Base-by-base conservation (phyloP, 2,888 invertebrate genomes). In the Thera britannica region DNA sequence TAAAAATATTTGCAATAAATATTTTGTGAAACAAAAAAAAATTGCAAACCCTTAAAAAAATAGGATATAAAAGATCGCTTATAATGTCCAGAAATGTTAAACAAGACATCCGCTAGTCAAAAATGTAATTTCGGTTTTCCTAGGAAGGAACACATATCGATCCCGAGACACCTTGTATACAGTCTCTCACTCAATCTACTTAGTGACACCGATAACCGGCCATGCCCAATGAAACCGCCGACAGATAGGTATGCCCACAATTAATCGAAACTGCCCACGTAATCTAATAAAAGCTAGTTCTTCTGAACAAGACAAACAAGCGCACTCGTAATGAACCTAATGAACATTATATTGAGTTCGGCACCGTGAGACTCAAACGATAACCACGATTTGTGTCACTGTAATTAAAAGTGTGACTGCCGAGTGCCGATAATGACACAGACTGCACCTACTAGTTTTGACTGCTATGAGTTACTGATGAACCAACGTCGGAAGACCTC, bases 251-350 rank as follows among this genome's bases (percentile, higher is more conserved):
- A 86, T 86, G 89, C 86, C 84, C 85, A 92, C 91, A 90, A 92
- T 93, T 93, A 93, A 93, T 93, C 89, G 90, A 91, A 90, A 91
- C 92, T 91, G 85, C 92, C 93, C 91, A 92, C 91, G 89, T 93
- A 92, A 93, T 93, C 92, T 92, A 90, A 93, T 92, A 91, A 92
- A 92, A 92, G 92, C 90, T 89, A 92, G 92, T 92, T 92, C 89
- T 89, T 83, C 86, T 89, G 91, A 88, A 86, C 89, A 88, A 90
- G 92, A 93, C 93, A 92, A 93, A 93, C 92, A 92, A 92, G 92
- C 87, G 91, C 93, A 92, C 88, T 89, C 86, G 92, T 93, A 93
- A 93, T 93, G 92, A 90, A 90, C 88, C 88, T 93, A 93, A 93
- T 93, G 92, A 93, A 92, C 93, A 92, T 89, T 87, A 83, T 91